Conservation (phyloP, 2,113 vertebrate species). For the Etia nguti region DNA sequence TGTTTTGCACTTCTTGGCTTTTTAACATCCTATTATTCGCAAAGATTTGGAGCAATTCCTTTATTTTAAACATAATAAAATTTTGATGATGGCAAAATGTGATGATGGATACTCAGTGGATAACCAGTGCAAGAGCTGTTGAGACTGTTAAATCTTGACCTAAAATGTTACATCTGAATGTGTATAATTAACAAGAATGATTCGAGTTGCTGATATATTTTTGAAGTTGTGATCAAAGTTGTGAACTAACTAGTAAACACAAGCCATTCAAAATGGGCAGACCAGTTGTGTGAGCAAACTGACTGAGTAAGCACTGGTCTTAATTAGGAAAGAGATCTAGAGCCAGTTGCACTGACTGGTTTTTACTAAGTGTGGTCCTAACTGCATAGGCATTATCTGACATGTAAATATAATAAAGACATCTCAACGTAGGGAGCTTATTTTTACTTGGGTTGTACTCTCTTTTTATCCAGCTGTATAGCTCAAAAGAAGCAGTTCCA, state of each 20-base stretch:
- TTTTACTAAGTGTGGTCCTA: not conserved
- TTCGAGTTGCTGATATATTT: not conserved
- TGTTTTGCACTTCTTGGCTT: not conserved
- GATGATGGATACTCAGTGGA: not conserved
- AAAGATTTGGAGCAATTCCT: not conserved
- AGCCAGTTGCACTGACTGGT: not conserved
- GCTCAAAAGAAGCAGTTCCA: not conserved
- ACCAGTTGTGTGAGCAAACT: not conserved
- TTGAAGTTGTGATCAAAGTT: not conserved
- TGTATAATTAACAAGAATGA: not conserved
- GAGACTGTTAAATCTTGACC: not conserved
- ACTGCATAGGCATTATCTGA: not conserved
- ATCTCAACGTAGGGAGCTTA: not conserved
- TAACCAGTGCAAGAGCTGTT: not conserved
- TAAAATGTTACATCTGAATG: not conserved
- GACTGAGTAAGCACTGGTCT: not conserved
- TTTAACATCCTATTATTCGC: not conserved
- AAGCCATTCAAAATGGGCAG: not conserved
- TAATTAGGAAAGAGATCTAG: not conserved
- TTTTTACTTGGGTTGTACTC: not conserved
- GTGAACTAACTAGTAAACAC: not conserved
- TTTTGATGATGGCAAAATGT: not conserved
- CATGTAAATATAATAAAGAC: not conserved
- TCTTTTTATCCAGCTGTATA: not conserved
- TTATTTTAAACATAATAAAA: not conserved